Conservation (phyloP, 2,888 invertebrate genomes). For the Caenorhabditis parvicauda region DNA sequence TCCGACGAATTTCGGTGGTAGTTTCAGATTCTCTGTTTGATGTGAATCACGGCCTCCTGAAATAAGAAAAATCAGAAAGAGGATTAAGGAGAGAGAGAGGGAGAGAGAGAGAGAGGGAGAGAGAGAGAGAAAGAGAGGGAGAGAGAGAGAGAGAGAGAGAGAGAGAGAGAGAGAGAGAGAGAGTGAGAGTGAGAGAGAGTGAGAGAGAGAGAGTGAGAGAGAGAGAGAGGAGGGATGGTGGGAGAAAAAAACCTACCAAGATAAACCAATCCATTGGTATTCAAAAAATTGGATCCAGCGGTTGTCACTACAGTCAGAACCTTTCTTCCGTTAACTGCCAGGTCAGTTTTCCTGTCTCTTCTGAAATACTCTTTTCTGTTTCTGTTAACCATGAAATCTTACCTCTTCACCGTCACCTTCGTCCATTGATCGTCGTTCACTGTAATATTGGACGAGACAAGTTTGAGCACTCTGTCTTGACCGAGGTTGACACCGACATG, state of each 20-base stretch:
- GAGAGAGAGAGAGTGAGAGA: no score
- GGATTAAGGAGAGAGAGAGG: not conserved
- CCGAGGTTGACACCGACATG: conserved; percentile 42
- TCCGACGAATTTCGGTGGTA: conserved; percentile 22
- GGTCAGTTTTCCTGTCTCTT: conserved; percentile 27
- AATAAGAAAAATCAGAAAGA: not conserved
- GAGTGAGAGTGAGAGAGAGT: conserved; percentile 7
- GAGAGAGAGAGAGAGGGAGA: not conserved
- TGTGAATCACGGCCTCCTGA: conserved; percentile 15
- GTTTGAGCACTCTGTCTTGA: conserved; percentile 30
- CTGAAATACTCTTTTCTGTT: conserved; percentile 26
- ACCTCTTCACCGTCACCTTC: conserved; percentile 32
- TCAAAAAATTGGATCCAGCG: conserved; percentile 33
- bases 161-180: conserved; percentile 5
- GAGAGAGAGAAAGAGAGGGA: not conserved
- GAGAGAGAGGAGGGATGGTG: not conserved
- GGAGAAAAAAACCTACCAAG: conserved; percentile 26
- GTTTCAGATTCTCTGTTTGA: conserved; percentile 4
- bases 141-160: conserved; percentile 2
- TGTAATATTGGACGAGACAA: conserved; percentile 29
- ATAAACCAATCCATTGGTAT: conserved; percentile 41
- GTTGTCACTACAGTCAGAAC: conserved; percentile 34
- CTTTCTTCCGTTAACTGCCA: conserved; percentile 30
- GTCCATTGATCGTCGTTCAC: conserved; percentile 42
- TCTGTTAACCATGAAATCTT: no score